Evolutionary conservation across 1,140 invertebrate genomes (phyloP).

Genomic region (Formica exsecta): DNA sequence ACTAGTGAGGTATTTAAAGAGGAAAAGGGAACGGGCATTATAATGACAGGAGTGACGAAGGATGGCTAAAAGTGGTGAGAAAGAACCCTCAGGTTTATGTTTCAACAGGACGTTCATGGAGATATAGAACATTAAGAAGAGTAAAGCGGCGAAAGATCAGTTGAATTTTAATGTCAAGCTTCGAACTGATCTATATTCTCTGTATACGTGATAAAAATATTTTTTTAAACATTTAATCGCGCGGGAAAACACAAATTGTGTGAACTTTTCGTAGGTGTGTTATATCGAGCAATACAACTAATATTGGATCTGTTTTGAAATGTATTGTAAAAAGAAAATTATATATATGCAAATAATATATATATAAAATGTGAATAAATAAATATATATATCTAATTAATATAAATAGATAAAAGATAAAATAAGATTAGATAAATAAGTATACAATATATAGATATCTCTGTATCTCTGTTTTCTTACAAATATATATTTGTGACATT

Average conservation of each 20-base stretch:
- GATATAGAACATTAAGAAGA: neutral
- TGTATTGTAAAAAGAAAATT: neutral
- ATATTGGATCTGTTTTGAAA: neutral
- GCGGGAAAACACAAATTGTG: neutral
- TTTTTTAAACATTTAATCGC: slow-evolving; percentile 19
- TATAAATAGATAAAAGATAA: too few relatives aligned
- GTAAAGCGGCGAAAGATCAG: neutral
- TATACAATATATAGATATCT: neutral
- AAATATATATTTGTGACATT: neutral
- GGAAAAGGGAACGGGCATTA: neutral
- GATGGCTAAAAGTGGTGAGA: neutral
- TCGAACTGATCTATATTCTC: neutral
- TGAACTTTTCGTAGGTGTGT: neutral
- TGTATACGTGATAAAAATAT: slow-evolving; percentile 16
- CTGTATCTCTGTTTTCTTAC: neutral
- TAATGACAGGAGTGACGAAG: neutral
- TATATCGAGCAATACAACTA: neutral
- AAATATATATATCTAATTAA: too few relatives aligned
- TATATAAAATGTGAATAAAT: neutral
- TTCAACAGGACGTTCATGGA: neutral
- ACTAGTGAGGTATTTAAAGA: neutral
- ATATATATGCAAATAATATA: neutral
- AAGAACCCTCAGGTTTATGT: neutral
- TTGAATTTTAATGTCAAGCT: neutral
- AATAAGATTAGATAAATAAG: neutral